Base-by-base conservation (phyloP, 2,113 vertebrate genomes). In the Mastomys natalensis region DNA sequence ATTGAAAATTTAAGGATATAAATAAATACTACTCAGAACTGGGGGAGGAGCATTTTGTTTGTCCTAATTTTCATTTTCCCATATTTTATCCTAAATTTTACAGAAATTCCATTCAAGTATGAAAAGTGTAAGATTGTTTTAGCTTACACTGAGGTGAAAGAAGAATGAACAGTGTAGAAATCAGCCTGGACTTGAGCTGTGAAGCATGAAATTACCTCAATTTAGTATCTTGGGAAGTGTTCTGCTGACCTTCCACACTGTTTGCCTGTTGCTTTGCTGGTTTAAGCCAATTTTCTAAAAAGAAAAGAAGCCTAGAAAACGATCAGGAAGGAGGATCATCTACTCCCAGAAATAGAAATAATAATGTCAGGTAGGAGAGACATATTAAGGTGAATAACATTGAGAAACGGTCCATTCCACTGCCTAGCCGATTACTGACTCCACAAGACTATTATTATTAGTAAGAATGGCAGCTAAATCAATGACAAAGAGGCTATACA, bases 151-250 rank as follows among this genome's bases (percentile, higher is more conserved):
- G 37, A 91, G 37, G 70, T 78, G 21, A 82, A 85, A 92, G 62
- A 95, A 66, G 87, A 97, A 87, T 62, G 55, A 45, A 78, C 58
- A 48, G 62, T 84, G 74, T 78, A 87, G 66, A 96, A 96, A 94
- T 77, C 62, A 76, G 26, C 53, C 62, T 90, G 22, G 53, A 89
- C 34, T n/a, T 87, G 51, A 95, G 87, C 55, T 94, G 21, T 90
- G 70, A 86, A 95, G 92, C 80, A 93, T 72, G 51, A 95, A 95
- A 94, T 96, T 73, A 88, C 7, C 95, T 45, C 53, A 81, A 24
- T 68, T 92, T 85, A 62, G 80, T 29, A 34, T 19, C 48, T 31
- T 84, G n/a, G 78, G 58, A 64, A 58, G 29, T 87, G 62, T 12
- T 91, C 76, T 91, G 55, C 40, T 76, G 37, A 80, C 58, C 64